Evolutionary conservation across 2,113 vertebrate species (phyloP).

Genomic region (Vombatus ursinus): DNA sequence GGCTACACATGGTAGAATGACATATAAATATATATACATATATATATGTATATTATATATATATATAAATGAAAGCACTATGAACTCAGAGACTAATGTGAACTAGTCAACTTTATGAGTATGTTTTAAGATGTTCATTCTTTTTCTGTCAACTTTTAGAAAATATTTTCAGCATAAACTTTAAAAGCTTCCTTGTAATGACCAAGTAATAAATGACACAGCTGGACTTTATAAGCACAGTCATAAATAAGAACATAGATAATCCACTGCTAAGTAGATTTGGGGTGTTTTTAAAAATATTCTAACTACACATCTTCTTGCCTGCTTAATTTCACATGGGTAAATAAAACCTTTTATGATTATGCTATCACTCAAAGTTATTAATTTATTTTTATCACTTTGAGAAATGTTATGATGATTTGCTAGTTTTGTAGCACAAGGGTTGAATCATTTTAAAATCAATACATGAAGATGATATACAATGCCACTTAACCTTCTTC

Average conservation of each 20-base stretch:
- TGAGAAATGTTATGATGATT: slow-evolving; percentile 47
- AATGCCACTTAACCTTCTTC: neutral
- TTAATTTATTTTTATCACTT: slow-evolving; percentile 55
- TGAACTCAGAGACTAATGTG: neutral
- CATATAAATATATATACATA: no score
- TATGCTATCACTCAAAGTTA: neutral
- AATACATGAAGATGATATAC: slow-evolving; percentile 5
- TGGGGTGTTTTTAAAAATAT: neutral
- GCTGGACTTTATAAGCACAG: neutral
- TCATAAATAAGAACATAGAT: neutral
- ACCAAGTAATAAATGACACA: neutral
- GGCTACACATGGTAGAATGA: neutral
- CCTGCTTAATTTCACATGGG: slow-evolving; percentile 4
- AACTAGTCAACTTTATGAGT: neutral
- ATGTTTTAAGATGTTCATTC: neutral
- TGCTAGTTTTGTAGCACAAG: neutral
- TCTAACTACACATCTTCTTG: neutral
- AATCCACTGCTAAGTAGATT: neutral
- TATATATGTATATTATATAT: no score
- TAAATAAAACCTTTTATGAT: slow-evolving; percentile 60
- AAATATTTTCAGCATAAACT: neutral
- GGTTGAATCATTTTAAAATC: slow-evolving; percentile 66
- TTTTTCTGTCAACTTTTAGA: slow-evolving; percentile 47
- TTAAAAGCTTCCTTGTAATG: slow-evolving; percentile 9
- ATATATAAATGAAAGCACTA: neutral